Base-by-base conservation (phyloP, 2,797 vertebrate genomes). In the Neostethus bicornis region DNA sequence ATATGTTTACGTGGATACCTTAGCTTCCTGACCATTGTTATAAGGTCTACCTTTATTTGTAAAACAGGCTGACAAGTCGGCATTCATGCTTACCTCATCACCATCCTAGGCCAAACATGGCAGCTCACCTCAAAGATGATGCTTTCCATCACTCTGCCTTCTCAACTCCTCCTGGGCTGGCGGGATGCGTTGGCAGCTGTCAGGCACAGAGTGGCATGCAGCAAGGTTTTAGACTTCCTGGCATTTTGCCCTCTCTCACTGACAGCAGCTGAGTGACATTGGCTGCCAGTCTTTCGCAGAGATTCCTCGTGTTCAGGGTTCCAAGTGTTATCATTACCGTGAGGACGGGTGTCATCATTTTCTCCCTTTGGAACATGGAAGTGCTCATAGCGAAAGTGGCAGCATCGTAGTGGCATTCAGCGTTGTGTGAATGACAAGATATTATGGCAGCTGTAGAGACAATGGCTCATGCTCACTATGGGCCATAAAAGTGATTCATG, bases 291-390 rank as follows among this genome's bases (percentile, higher is more conserved):
- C 65, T 80, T 76, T 78, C 61, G 64, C 66, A 75, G 49, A 17
- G 67, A 69, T 61, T 83, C 45, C 58, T 69, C 38, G 23, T 84
- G 88, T 83, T 73, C 87, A 55, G 74, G 72, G 74, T 84, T 89
- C 83, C 77, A 85, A 90, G 85, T 84, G 76, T 88, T 86, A 84
- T 85, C 84, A 89, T 88, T 84, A 87, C 75, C 26, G 61, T 11
- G 19, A 75, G 77, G 64, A 60, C 62, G 70, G 58, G 75, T 77
- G 81, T 79, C 81, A 84, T 83, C 80, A 70, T 74, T 82, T 72
- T 67, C 65, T 62, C 49, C 66, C 64, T n/a, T 68, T 31, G 61
- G 70, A 81, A 75, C 80, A 73, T 59, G 68, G 60, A 74, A 54
- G 75, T 61, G 54, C 70, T 83, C 67, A 51, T 31, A 53, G 81